Conservation (phyloP, 2,888 invertebrate species). For the Lepidochitona cinerea region DNA sequence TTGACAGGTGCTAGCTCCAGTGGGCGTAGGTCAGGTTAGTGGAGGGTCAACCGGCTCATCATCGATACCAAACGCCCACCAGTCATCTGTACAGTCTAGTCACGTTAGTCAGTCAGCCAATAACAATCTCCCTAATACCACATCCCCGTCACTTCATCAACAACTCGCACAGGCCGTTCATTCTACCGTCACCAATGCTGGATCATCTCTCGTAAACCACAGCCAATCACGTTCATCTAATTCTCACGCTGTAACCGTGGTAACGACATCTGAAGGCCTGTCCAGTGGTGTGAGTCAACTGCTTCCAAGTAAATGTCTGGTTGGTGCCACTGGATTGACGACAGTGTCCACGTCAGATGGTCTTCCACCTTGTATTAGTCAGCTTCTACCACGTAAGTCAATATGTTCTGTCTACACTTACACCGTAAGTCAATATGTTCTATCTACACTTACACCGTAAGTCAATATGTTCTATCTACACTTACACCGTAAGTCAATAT, state of each 20-base stretch:
- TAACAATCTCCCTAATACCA: not conserved
- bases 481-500: too few relatives aligned
- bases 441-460: too few relatives aligned
- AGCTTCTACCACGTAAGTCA: conserved; percentile 62
- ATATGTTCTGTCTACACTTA: too few relatives aligned
- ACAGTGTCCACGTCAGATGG: conserved; percentile 40
- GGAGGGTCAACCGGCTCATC: conserved; percentile 1
- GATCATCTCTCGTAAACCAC: not conserved
- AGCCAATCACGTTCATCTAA: not conserved
- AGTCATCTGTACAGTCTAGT: not conserved
- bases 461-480: too few relatives aligned
- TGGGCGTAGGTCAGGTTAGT: conserved; percentile 30
- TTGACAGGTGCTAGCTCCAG: conserved; percentile 46
- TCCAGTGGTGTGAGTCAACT: conserved; percentile 58
- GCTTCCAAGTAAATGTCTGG: conserved; percentile 57
- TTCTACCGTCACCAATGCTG: not conserved
- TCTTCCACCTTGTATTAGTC: conserved; percentile 56
- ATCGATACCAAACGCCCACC: not conserved
- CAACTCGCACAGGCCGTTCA: conserved; percentile 5
- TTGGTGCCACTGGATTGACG: not conserved
- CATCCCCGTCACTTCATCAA: conserved; percentile 2
- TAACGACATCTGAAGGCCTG: conserved; percentile 45
- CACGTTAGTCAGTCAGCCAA: not conserved
- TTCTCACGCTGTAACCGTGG: not conserved
- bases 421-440: too few relatives aligned